These are phyloP conservation scores for Sebastes hubbsi DNA, from an alignment of 2,797 vertebrate species.

Conservation along the genomic window DNA sequence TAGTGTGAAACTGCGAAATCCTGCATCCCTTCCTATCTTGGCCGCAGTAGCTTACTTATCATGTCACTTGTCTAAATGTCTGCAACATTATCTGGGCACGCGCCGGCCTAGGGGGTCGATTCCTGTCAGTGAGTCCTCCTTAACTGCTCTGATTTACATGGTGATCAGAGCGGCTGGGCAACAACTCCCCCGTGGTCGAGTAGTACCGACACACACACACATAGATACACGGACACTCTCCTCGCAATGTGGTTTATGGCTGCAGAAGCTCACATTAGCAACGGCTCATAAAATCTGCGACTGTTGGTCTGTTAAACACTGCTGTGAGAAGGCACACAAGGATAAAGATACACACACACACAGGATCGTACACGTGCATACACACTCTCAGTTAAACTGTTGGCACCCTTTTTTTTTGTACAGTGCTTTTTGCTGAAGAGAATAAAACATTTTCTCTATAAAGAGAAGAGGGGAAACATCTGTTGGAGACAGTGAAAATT, in stretches of 20 bases:
- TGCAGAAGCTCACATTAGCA: conserved; percentile 78
- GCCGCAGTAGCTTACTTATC: neutral
- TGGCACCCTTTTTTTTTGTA: neutral
- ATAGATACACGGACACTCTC: conserved; percentile 40
- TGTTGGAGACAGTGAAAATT: neutral
- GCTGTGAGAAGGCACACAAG: conserved; percentile 38
- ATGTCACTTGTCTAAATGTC: conserved; percentile 48
- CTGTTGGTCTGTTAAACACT: conserved; percentile 74
- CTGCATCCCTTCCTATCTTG: neutral
- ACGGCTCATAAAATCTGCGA: conserved; percentile 79
- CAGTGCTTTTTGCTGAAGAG: neutral
- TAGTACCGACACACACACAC: conserved; percentile 25
- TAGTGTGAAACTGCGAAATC: neutral
- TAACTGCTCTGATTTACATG: conserved; percentile 74
- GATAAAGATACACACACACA: conserved; percentile 1
- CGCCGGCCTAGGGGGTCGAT: conserved; percentile 53
- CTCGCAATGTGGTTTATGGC: conserved; percentile 68
- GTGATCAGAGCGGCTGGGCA: conserved; percentile 58
- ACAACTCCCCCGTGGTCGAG: conserved; percentile 45
- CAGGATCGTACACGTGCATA: neutral
- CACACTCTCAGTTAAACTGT: neutral
- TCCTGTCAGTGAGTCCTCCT: conserved; percentile 64
- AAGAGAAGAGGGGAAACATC: neutral
- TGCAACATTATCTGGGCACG: conserved; percentile 39
- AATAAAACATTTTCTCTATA: neutral